Percentiles rank a stretch among this genome's conserved stretches.
These are phyloP conservation scores for Hormaphis cornu DNA, from an alignment of 1,140 invertebrate species.

Conservation along the genomic window DNA sequence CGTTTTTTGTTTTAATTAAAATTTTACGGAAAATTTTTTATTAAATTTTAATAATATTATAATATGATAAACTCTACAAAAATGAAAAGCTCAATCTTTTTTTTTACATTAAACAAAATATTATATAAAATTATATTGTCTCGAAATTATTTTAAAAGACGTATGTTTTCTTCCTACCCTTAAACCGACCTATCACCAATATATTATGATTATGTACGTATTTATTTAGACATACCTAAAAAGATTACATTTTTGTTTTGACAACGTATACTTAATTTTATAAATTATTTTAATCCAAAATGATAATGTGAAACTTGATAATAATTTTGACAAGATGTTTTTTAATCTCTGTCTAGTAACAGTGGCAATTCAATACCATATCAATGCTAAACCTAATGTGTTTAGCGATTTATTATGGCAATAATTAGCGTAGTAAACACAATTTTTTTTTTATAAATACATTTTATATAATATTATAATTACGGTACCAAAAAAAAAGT, in stretches of 20 bases:
- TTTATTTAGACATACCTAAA: no score
- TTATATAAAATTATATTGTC: not conserved
- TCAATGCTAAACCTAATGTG: constrained; percentile 26
- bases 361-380: constrained; percentile 32
- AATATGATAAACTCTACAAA: constrained; percentile 10
- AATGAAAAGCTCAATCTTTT: constrained; percentile 18
- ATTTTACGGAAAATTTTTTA: not conserved
- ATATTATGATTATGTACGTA: not conserved
- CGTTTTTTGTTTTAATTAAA: not conserved
- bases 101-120: not conserved
- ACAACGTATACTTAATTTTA: not conserved
- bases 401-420: constrained; percentile 31
- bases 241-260: not conserved
- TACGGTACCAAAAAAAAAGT: constrained; percentile 12
- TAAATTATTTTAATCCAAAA: not conserved
- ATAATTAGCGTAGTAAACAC: constrained; percentile 30
- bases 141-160: not conserved
- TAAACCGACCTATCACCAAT: not conserved
- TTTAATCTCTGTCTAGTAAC: constrained; percentile 29
- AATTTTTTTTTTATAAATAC: constrained; percentile 13
- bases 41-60: not conserved
- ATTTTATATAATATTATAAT: constrained; percentile 24
- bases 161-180: not conserved
- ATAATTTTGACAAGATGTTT: constrained; percentile 25
- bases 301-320: constrained; percentile 28